These are phyloP conservation scores for Anguilla pacifica DNA, from an alignment of 2,797 vertebrate genomes.

Conservation along the genomic window DNA sequence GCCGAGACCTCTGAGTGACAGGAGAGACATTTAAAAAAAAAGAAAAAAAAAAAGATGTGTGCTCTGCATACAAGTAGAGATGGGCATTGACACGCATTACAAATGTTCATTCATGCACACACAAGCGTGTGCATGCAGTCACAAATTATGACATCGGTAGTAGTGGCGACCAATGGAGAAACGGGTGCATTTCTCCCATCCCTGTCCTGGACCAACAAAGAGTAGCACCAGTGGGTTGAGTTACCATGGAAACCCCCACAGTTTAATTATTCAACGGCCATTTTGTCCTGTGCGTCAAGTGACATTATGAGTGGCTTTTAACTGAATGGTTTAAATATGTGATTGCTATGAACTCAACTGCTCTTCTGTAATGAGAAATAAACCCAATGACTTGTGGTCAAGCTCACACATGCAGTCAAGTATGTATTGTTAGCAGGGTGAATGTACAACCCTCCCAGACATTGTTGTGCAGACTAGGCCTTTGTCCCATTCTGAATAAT, in stretches of 20 bases:
- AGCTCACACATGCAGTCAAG: neutral
- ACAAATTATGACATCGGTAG: neutral
- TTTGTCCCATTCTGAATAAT: neutral
- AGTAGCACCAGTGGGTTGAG: neutral
- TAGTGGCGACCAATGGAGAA: neutral
- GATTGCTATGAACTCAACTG: neutral
- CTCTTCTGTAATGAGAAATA: neutral
- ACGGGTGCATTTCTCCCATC: neutral
- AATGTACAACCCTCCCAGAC: neutral
- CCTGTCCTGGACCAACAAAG: neutral
- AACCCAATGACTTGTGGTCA: neutral
- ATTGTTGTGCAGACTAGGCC: neutral
- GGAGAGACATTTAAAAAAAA: neutral
- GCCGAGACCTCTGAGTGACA: slow-evolving; percentile 51
- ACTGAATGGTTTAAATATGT: slow-evolving; percentile 7
- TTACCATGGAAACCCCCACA: neutral
- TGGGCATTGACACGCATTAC: neutral
- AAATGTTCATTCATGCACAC: neutral
- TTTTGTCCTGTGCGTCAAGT: neutral
- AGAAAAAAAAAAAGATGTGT: too few species aligned
- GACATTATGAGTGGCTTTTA: neutral
- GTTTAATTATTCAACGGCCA: neutral
- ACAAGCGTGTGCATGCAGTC: neutral
- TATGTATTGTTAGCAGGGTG: neutral
- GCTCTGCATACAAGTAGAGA: neutral